These are phyloP conservation scores for Euthynnus affinis DNA, from an alignment of 2,797 vertebrate species.

Conservation along the genomic window DNA sequence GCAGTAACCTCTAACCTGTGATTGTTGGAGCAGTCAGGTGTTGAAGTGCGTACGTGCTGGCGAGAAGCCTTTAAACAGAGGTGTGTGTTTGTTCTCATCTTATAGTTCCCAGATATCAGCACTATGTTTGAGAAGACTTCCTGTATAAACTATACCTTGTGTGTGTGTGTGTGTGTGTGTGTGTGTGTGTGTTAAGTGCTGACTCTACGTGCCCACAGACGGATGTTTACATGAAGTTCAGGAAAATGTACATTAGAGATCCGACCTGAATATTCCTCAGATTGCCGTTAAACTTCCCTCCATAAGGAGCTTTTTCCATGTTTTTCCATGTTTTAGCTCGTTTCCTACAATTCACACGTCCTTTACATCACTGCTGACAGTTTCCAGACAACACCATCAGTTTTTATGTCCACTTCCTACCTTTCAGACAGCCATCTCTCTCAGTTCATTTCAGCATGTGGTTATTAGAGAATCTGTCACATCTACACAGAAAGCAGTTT, in stretches of 20 bases:
- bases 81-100: conserved; percentile 2
- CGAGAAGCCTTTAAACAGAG: background rate
- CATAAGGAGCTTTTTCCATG: too few species aligned
- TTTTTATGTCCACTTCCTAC: too few species aligned
- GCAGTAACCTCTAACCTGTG: conserved; percentile 46
- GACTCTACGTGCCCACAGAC: conserved; percentile 4
- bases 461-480: too few species aligned
- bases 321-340: background rate
- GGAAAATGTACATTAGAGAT: background rate
- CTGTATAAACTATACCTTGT: background rate
- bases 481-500: too few species aligned
- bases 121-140: conserved; percentile 9
- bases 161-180: too few species aligned
- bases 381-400: background rate
- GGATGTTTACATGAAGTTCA: conserved; percentile 23
- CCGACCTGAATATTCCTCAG: conserved; percentile 4
- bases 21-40: conserved; percentile 49
- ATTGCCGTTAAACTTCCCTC: background rate
- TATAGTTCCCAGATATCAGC: background rate
- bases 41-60: conserved; percentile 26
- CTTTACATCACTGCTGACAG: background rate
- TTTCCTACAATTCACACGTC: conserved; percentile 9
- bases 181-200: background rate
- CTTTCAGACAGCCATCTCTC: too few species aligned
- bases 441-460: too few species aligned